Evolutionary conservation across 30 jellyfish, hydroid and myxozoan species (phyloP).

Genomic region (Rhopilema esculentum): DNA sequence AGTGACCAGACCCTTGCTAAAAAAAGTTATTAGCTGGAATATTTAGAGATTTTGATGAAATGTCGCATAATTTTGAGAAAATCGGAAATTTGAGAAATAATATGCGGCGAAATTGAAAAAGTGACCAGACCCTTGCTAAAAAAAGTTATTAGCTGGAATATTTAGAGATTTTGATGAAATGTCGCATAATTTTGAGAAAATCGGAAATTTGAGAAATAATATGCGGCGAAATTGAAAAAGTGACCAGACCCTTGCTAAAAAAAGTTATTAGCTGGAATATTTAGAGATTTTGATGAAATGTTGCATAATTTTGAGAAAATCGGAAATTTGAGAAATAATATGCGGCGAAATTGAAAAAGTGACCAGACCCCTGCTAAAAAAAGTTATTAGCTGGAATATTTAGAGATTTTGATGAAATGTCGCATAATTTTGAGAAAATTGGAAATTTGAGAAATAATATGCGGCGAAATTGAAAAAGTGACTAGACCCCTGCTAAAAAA

Average conservation of each 20-base stretch:
- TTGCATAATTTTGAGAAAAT: not conserved
- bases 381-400: not conserved
- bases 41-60: not conserved
- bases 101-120: not conserved
- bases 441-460: no score
- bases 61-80: not conserved
- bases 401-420: constrained; percentile 7
- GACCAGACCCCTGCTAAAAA: not conserved
- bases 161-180: not conserved
- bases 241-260: not conserved
- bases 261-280: not conserved
- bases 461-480: no score
- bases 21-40: not conserved
- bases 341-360: not conserved
- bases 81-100: not conserved
- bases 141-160: not conserved
- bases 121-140: not conserved
- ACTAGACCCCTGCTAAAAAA: no score
- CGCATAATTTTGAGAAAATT: constrained; percentile 13
- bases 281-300: not conserved
- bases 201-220: not conserved
- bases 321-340: not conserved
- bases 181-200: not conserved
- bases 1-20: not conserved
- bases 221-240: not conserved